Percentiles rank a stretch among this genome's conserved stretches.
phyloP scores from a whole-genome alignment of 2,797 vertebrate genomes.

The Meriones psammophilus region DNA sequence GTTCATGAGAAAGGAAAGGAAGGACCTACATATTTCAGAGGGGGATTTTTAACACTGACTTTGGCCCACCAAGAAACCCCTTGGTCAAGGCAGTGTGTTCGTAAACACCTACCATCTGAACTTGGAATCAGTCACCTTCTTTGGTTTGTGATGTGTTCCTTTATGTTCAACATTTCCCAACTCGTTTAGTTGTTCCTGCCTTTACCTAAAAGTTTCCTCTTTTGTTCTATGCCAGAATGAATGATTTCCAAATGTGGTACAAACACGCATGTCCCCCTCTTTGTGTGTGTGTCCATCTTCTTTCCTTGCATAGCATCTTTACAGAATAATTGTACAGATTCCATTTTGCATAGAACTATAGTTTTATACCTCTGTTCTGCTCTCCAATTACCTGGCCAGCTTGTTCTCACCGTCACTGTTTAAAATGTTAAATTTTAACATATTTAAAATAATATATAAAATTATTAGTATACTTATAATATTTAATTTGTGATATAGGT shows the following conservation, averaged over 20 bases:
- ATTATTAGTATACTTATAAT: neutral
- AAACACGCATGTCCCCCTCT: neutral
- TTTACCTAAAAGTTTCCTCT: neutral
- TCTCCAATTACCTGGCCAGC: neutral
- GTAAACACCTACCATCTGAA: neutral
- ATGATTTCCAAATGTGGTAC: neutral
- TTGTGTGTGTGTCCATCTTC: neutral
- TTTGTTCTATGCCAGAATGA: neutral
- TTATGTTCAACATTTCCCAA: neutral
- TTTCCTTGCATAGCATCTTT: neutral
- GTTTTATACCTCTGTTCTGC: neutral
- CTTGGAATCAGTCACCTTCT: neutral
- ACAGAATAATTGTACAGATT: neutral
- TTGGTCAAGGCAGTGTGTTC: neutral
- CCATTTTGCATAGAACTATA: neutral
- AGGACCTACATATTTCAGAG: neutral
- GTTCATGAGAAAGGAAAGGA: neutral
- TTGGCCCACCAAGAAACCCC: constrained; percentile 16
- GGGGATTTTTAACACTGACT: constrained; percentile 6
- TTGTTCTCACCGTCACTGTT: neutral
- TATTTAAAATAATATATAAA: neutral
- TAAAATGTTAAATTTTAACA: neutral
- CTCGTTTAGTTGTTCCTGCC: neutral
- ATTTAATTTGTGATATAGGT: neutral
- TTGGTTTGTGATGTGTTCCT: neutral